Evolutionary conservation across 2,113 vertebrate species (phyloP).

Genomic region (Candoia aspera): DNA sequence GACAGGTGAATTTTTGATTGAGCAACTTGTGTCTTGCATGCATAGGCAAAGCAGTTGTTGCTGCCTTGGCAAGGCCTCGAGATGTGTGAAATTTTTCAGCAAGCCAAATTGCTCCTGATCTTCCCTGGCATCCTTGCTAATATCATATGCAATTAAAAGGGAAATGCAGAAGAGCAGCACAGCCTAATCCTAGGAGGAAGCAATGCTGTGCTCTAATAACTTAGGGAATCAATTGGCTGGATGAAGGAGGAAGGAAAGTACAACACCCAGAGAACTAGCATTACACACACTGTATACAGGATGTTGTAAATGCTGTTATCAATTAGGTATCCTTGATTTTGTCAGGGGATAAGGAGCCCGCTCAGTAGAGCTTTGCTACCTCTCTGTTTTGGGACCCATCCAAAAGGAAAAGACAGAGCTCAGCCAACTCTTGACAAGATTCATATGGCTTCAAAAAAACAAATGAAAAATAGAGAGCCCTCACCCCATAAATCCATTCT

Average conservation of each 20-base stretch:
- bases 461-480: neutral
- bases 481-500: neutral
- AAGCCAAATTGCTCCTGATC: conserved; percentile 6
- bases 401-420: neutral
- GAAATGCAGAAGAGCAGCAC: neutral
- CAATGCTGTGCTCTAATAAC: neutral
- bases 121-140: neutral
- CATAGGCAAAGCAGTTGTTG: neutral
- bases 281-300: neutral
- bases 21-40: neutral
- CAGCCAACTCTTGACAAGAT: conserved; percentile 23
- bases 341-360: neutral
- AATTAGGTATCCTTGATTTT: neutral
- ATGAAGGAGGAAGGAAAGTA: neutral
- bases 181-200: neutral
- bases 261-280: no score
- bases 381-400: conserved; percentile 12
- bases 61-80: neutral
- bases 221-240: neutral
- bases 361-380: neutral
- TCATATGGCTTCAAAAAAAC: conserved; percentile 18
- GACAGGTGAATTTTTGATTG: neutral
- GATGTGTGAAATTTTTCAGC: conserved; percentile 11
- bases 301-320: neutral
- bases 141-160: conserved; percentile 14